A percentile compares a stretch with the other conserved stretches of the same genome.
These are phyloP conservation scores for Gymnothorax reevesii DNA, from an alignment of 2,797 vertebrate genomes.

Conservation along the genomic window DNA sequence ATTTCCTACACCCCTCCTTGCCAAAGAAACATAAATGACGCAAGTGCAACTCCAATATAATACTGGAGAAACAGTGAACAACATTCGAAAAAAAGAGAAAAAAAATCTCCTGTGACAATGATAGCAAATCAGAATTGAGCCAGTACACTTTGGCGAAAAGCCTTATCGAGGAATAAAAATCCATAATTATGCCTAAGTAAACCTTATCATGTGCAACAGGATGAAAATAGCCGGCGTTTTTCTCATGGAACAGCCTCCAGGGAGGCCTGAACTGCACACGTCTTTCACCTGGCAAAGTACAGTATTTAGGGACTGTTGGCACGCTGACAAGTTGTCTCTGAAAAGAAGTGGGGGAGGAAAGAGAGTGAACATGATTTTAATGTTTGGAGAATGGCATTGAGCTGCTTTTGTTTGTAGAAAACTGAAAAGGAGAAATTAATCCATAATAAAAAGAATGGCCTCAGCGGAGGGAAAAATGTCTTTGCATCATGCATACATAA, in stretches of 20 bases:
- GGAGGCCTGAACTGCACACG: neutral
- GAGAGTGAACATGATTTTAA: neutral
- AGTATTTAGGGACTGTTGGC: conserved; percentile 6
- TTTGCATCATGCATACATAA: conserved; percentile 85
- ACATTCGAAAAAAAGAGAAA: conserved; percentile 4
- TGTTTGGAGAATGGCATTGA: neutral
- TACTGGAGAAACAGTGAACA: neutral
- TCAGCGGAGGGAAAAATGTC: conserved; percentile 52
- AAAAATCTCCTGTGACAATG: conserved; percentile 5
- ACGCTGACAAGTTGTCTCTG: neutral
- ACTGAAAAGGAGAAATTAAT: conserved; percentile 25
- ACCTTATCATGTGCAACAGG: neutral
- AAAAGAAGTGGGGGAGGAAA: neutral
- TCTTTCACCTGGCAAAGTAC: conserved; percentile 8
- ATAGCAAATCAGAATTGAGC: neutral
- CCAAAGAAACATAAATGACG: neutral
- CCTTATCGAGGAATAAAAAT: conserved; percentile 7
- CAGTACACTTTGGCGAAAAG: neutral
- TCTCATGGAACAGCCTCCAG: neutral
- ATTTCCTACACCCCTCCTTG: neutral
- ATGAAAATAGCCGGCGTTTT: neutral
- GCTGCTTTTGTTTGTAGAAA: neutral
- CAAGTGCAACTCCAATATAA: conserved; percentile 7
- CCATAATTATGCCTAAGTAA: conserved; percentile 17
- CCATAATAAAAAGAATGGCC: conserved; percentile 36